Evolutionary conservation across 2,888 invertebrate genomes (phyloP), one percentile per base, ranked within the genome.

Genomic region (Leucoma salicis): DNA sequence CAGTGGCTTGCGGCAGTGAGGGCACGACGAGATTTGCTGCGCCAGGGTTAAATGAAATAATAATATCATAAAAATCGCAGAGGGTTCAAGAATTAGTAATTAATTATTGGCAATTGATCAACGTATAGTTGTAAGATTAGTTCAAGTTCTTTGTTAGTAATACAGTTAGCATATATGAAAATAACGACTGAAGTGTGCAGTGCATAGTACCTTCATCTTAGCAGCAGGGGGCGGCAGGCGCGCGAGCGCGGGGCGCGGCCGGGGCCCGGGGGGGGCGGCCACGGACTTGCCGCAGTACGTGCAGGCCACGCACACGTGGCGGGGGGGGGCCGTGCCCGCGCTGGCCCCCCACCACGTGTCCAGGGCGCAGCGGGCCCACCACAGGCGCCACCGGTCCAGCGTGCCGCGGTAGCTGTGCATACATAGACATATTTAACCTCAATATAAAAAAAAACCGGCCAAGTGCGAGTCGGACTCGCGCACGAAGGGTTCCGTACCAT

Each of bases 231-330:
- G 92, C 47, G 93, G 93, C 57, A 93, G 86, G 52, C 94, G 74
- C 31, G 91, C 46, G 90, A 91, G 54, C 93, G 90, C 58, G 91
- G 91, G 53, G 91, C 88, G n/a, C 0, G 67, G 66, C 0, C 63
- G 47, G 53, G 60, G 63, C 0, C 93, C 94, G 59, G 94, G 92
- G 80, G 95, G 91, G 49, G 95, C 94, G 0, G 96, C 95, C 55
- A 98, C 95, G 50, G 96, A 95, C 88, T 98, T 98, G 36, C 97
- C 96, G 88, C 98, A 99, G 87, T 97, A 99, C 70, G 96, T 97
- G 83, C 99, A 99, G 3, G 96, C 95, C 42, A 98, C 93, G 71
- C 78, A 76, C 64, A 84, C 81, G 59, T 74, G 74, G 3, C 74
- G 69, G 60, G 73, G 64, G 40, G 49, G 70, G 34, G 59, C 52